Conservation (phyloP, 2,797 vertebrate genomes). For the Cheirogaleus major region DNA sequence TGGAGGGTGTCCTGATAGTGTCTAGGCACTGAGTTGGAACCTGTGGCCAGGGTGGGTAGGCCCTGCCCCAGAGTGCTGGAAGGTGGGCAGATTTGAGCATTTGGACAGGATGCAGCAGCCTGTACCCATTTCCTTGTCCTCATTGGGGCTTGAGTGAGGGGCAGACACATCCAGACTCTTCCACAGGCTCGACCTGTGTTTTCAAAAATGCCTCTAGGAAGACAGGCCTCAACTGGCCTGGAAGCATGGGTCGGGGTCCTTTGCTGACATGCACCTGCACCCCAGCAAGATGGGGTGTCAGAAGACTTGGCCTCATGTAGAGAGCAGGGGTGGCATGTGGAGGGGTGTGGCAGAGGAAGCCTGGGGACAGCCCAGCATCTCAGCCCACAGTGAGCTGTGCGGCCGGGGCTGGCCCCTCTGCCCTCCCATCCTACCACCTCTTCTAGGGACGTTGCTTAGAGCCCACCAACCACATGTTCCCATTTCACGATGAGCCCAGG, state of each 20-base stretch:
- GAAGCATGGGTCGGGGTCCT: neutral
- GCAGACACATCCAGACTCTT: neutral
- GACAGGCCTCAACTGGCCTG: neutral
- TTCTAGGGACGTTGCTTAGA: neutral
- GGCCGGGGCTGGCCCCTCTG: neutral
- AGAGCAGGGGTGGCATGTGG: neutral
- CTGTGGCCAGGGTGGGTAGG: neutral
- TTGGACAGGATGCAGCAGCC: neutral
- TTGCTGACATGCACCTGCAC: neutral
- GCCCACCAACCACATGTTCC: accelerated
- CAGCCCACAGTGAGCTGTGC: neutral
- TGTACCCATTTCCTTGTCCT: neutral
- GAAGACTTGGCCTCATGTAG: neutral
- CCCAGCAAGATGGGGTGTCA: neutral
- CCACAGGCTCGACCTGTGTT: neutral
- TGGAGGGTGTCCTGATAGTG: neutral
- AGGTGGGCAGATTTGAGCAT: neutral
- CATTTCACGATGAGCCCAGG: conserved; percentile 36
- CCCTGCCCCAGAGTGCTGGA: neutral
- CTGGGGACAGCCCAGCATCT: neutral
- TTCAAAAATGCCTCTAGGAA: neutral
- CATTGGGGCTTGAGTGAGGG: neutral
- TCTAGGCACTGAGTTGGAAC: neutral
- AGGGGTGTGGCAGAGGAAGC: neutral
- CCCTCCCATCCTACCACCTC: neutral